These are phyloP conservation scores for Anguilla japonica DNA, from an alignment of 2,113 vertebrate species.

Conservation along the genomic window DNA sequence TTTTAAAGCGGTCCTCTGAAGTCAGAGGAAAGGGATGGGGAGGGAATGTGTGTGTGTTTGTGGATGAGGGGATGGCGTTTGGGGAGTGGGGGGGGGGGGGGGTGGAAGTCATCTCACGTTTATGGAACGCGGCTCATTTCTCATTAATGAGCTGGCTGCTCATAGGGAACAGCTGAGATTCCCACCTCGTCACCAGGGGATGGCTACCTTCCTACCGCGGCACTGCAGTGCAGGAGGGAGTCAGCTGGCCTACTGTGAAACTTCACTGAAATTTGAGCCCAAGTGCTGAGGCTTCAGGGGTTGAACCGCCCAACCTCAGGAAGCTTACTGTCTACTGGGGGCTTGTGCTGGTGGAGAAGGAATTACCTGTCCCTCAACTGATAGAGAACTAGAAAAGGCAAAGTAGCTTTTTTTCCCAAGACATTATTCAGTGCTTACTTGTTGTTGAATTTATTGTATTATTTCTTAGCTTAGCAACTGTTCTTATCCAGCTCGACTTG, in stretches of 20 bases:
- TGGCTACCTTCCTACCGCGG: constrained; percentile 13
- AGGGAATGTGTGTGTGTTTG: background rate
- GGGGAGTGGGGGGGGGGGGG: background rate
- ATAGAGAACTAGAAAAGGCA: constrained; percentile 7
- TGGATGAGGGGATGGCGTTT: background rate
- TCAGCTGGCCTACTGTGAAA: constrained; percentile 19
- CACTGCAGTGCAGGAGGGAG: background rate
- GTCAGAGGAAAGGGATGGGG: background rate
- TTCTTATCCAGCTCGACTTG: too few species aligned
- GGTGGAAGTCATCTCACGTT: constrained; percentile 19
- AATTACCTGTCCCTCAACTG: constrained; percentile 25
- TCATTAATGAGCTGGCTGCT: constrained; percentile 29
- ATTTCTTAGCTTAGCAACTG: background rate
- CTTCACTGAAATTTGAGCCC: background rate
- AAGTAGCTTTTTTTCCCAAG: background rate
- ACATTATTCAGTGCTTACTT: background rate
- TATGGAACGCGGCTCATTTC: constrained; percentile 13
- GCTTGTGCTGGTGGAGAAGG: constrained; percentile 35
- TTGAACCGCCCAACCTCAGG: constrained; percentile 31
- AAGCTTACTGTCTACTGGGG: constrained; percentile 47
- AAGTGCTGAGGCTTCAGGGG: constrained; percentile 28
- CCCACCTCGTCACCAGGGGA: constrained; percentile 17
- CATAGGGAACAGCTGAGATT: constrained; percentile 28
- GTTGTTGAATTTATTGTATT: background rate
- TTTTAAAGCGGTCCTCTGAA: background rate